These are phyloP conservation scores for Rhinichthys osculus DNA, from an alignment of 2,797 vertebrate genomes.

Conservation along the genomic window DNA sequence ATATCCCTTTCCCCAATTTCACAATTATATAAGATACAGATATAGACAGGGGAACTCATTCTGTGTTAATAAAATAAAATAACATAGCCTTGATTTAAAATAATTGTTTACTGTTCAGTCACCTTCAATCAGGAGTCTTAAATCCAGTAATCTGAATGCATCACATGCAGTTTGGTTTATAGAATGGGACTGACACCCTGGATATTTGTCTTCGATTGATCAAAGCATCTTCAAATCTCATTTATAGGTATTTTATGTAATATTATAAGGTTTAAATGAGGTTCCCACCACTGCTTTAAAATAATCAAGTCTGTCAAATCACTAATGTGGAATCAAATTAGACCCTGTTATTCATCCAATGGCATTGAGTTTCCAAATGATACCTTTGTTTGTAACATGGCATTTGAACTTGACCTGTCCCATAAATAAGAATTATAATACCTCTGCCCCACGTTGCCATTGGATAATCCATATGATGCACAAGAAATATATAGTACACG, in stretches of 20 bases:
- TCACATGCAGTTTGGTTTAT: not conserved
- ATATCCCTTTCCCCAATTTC: not conserved
- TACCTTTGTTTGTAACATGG: not conserved
- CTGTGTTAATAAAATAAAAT: not conserved
- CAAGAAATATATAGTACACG: not conserved
- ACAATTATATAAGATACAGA: not conserved
- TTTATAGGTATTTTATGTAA: not conserved
- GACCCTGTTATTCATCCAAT: not conserved
- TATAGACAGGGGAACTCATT: not conserved
- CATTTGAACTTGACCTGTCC: not conserved
- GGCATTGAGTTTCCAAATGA: not conserved
- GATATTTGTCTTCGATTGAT: slow-evolving; percentile 32
- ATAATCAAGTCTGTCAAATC: not conserved
- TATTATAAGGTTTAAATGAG: not conserved
- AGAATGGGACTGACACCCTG: not conserved
- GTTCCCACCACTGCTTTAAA: not conserved
- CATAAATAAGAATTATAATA: too few species aligned
- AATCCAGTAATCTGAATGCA: not conserved
- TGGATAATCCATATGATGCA: not conserved
- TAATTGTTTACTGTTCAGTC: not conserved
- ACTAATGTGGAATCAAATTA: not conserved
- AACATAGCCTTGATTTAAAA: not conserved
- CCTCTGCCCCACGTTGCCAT: not conserved
- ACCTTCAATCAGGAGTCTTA: not conserved
- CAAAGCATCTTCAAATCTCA: not conserved